phyloP scores from a whole-genome alignment of 2,888 invertebrate species.

The Hyposoter didymator region DNA sequence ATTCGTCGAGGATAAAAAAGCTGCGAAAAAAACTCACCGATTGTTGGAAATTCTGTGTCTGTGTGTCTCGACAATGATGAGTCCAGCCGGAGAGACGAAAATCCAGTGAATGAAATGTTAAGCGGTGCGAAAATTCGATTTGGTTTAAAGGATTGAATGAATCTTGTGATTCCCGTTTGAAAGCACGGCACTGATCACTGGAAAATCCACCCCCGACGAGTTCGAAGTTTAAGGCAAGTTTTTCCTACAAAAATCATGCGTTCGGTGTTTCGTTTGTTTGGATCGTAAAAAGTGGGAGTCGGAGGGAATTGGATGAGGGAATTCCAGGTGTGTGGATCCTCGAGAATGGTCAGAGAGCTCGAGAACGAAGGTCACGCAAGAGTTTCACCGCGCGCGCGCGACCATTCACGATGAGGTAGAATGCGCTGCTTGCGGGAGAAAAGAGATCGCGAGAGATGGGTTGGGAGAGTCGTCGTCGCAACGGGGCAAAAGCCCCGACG shows the following conservation, averaged over 20 bases:
- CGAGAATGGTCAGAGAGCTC: slow-evolving; percentile 41
- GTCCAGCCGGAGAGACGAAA: not conserved
- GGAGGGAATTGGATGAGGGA: too few species aligned
- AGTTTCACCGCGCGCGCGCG: slow-evolving; percentile 21
- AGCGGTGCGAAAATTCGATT: not conserved
- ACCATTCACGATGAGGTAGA: slow-evolving; percentile 55
- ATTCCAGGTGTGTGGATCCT: not conserved
- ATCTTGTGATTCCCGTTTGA: not conserved
- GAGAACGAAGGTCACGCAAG: slow-evolving; percentile 61
- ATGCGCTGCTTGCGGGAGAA: slow-evolving; percentile 13
- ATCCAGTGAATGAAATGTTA: not conserved
- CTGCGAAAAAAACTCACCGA: not conserved
- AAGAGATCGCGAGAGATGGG: slow-evolving; percentile 24
- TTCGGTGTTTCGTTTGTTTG: not conserved
- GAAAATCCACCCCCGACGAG: not conserved
- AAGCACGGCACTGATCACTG: not conserved
- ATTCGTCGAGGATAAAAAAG: too few species aligned
- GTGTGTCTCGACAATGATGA: not conserved
- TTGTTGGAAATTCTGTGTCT: not conserved
- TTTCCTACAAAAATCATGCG: not conserved
- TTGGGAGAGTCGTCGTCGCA: slow-evolving; percentile 13
- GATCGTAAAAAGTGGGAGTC: not conserved
- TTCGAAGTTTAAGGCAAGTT: not conserved
- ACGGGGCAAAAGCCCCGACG: slow-evolving; percentile 40
- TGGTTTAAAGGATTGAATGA: not conserved